phyloP scores from a whole-genome alignment of 2,888 invertebrate species.

The Sepiola atlantica region DNA sequence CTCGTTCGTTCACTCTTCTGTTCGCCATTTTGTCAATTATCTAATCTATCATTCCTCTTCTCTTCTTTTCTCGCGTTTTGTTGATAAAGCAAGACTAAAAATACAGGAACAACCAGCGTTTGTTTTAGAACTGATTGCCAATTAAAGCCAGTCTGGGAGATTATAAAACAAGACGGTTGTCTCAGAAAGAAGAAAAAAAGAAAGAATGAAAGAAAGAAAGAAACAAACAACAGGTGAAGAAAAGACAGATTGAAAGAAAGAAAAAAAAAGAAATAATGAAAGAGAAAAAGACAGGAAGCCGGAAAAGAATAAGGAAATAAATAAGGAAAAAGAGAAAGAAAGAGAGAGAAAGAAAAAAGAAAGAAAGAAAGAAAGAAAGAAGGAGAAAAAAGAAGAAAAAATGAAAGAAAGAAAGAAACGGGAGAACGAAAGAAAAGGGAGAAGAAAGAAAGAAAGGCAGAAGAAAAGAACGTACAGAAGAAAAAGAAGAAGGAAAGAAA shows the following conservation, averaged over 20 bases:
- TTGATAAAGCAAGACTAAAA: not conserved
- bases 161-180: not conserved
- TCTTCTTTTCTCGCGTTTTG: not conserved
- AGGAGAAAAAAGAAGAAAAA: not conserved
- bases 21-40: not conserved
- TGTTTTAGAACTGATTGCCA: constrained; percentile 12
- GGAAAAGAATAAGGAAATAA: not conserved
- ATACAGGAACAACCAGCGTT: not conserved
- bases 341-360: not conserved
- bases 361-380: not conserved
- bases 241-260: not conserved
- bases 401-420: not conserved
- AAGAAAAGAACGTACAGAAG: not conserved
- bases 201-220: not conserved
- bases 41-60: not conserved
- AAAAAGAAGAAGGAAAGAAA: no score
- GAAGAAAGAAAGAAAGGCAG: not conserved
- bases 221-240: not conserved
- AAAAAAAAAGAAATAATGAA: not conserved
- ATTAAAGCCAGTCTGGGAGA: not conserved
- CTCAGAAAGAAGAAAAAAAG: not conserved
- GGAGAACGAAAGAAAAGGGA: not conserved
- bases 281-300: not conserved
- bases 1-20: not conserved
- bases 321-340: not conserved